Conservation (phyloP, 2,888 invertebrate genomes). For the Napeogenes inachia region DNA sequence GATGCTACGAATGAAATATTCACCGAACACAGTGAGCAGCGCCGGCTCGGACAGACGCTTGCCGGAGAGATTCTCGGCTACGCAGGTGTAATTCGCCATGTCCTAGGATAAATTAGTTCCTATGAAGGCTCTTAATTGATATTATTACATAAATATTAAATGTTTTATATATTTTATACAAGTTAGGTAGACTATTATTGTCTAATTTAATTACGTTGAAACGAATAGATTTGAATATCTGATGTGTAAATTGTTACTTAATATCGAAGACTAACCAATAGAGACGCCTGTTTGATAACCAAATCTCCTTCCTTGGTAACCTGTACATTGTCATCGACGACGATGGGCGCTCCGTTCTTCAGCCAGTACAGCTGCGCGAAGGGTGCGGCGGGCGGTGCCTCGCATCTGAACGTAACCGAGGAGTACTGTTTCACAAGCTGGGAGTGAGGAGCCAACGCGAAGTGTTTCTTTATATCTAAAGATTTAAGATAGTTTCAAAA, state of each 20-base stretch:
- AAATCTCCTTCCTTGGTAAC: constrained; percentile 90
- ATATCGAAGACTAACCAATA: constrained; percentile 66
- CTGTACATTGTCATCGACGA: constrained; percentile 81
- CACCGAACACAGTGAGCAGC: constrained; percentile 93
- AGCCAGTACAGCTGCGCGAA: constrained; percentile 92
- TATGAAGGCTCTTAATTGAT: too few species aligned
- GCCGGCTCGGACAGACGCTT: constrained; percentile 91
- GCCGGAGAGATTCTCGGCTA: constrained; percentile 94
- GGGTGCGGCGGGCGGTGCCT: constrained; percentile 92
- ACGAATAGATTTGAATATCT: constrained; percentile 24
- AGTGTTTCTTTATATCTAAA: constrained; percentile 92
- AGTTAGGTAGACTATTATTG: too few species aligned
- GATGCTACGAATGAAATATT: constrained; percentile 37
- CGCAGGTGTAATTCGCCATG: constrained; percentile 97
- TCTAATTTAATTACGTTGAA: too few species aligned
- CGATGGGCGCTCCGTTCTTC: constrained; percentile 85
- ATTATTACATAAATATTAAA: too few species aligned
- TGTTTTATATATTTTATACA: too few species aligned
- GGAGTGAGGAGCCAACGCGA: constrained; percentile 91
- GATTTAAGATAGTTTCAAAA: too few species aligned
- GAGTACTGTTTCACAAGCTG: constrained; percentile 88
- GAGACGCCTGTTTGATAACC: constrained; percentile 89
- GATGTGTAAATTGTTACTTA: too few species aligned
- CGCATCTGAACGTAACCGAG: constrained; percentile 91
- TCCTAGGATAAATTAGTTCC: constrained; percentile 70